Conservation (phyloP, 2,888 invertebrate species). For the Thecophora atra region DNA sequence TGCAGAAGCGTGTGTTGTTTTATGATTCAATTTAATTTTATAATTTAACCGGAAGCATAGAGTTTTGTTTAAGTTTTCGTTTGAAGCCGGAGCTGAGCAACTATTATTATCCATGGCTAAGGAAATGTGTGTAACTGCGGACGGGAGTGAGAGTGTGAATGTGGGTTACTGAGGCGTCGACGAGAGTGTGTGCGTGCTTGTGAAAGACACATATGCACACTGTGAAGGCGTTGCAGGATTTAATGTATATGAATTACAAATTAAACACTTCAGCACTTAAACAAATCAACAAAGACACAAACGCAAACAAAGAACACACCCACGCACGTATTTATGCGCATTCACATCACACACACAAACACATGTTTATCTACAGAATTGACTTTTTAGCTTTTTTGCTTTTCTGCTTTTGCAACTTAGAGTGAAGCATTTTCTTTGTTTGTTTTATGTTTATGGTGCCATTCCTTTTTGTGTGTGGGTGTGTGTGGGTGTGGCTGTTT, state of each 20-base stretch:
- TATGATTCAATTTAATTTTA: conserved; percentile 6
- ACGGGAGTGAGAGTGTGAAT: no score
- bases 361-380: neutral
- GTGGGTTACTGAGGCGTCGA: neutral
- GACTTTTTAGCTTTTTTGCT: conserved; percentile 7
- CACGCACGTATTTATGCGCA: neutral
- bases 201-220: neutral
- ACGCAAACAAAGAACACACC: neutral
- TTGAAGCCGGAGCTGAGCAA: neutral
- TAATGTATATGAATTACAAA: conserved; percentile 30
- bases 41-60: conserved; percentile 19
- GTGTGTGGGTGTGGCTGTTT: conserved; percentile 27
- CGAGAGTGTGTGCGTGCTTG: neutral
- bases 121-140: neutral
- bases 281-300: conserved; percentile 5
- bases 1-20: conserved; percentile 16
- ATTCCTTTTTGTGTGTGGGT: conserved; percentile 32
- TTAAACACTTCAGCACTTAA: conserved; percentile 31
- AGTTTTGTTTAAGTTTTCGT: neutral
- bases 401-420: no score
- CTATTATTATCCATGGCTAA: neutral
- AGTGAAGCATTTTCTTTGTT: conserved; percentile 4
- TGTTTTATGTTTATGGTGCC: neutral
- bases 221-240: neutral
- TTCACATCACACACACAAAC: neutral